phyloP scores from a whole-genome alignment of 2,888 invertebrate species.

The Chymomyza procnemis region DNA sequence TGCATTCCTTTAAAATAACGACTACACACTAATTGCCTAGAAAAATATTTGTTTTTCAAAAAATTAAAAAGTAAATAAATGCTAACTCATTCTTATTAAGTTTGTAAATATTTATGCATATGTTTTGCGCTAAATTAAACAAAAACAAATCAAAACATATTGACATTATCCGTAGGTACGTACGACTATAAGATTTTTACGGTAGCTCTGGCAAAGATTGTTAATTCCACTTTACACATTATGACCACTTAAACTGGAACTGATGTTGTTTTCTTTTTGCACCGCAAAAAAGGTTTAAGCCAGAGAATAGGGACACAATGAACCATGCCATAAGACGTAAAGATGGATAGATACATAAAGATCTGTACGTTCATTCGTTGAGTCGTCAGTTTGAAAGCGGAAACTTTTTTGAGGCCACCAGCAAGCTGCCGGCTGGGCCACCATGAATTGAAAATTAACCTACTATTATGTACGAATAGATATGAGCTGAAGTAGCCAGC shows the following conservation, averaged over 20 bases:
- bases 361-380: neutral
- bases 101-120: slow-evolving; percentile 22
- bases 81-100: neutral
- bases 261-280: slow-evolving; percentile 8
- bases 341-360: neutral
- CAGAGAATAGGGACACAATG: neutral
- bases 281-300: slow-evolving; percentile 5
- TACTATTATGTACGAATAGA: slow-evolving; percentile 58
- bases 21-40: neutral
- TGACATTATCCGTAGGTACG: slow-evolving; percentile 11
- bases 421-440: slow-evolving; percentile 41
- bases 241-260: slow-evolving; percentile 33
- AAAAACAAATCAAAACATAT: slow-evolving; percentile 12
- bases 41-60: neutral
- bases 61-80: neutral
- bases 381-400: slow-evolving; percentile 50
- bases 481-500: slow-evolving; percentile 30
- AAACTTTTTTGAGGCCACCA: slow-evolving; percentile 46
- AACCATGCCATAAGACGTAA: slow-evolving; percentile 2
- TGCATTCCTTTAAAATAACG: neutral
- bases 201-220: slow-evolving; percentile 45
- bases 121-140: slow-evolving; percentile 60
- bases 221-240: slow-evolving; percentile 54
- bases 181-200: slow-evolving; percentile 19
- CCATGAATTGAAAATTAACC: slow-evolving; percentile 59